Evolutionary conservation across 2,113 vertebrate species (phyloP), one percentile per base, ranked within the genome.

Genomic region (Laticauda colubrina): DNA sequence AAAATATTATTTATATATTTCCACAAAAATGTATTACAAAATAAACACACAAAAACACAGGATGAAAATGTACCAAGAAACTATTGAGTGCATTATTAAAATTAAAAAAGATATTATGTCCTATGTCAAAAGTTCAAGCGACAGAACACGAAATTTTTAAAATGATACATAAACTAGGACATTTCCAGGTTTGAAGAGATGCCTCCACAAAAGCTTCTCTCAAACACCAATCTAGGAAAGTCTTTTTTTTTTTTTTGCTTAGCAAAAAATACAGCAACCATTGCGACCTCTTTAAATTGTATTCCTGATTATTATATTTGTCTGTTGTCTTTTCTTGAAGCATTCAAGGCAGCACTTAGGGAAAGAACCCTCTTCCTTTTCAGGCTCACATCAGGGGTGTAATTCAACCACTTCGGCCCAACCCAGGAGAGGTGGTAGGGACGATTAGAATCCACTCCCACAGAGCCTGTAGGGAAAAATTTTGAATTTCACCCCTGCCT

Each of bases 191-290:
- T n/a, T 14, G 61, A 29, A 29, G 61, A 12, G 26, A 29, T 14
- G 29, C 61, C 11, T 0, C 26, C 21, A 64, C 61, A 64, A 64
- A n/a, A n/a, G 61, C 11, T 64, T 64, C 11, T n/a, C 26, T 64
- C 26, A 64, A 64, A n/a, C 11, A 64, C 26, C 26, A 64, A 14
- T 29, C 61, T 26, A 64, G 91, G 93, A 48, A 81, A 69, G 90
- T 91, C 92, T 56, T 56, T 57, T 57, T 57, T 34, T 92, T 96
- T 93, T 90, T 53, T 10, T 53, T 53, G 93, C 96, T 96, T 93
- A 89, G 94, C 94, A 96, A 97, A 96, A 94, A 94, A 97, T 94
- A 87, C 90, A 95, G 95, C 94, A 93, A 75, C 15, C 2, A 75
- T 75, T 5, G 34, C 2, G 2, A 75, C 14, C 5, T 7, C n/a